Evolutionary conservation across 1,140 invertebrate species (phyloP).

Genomic region (Drosophila bifasciata): DNA sequence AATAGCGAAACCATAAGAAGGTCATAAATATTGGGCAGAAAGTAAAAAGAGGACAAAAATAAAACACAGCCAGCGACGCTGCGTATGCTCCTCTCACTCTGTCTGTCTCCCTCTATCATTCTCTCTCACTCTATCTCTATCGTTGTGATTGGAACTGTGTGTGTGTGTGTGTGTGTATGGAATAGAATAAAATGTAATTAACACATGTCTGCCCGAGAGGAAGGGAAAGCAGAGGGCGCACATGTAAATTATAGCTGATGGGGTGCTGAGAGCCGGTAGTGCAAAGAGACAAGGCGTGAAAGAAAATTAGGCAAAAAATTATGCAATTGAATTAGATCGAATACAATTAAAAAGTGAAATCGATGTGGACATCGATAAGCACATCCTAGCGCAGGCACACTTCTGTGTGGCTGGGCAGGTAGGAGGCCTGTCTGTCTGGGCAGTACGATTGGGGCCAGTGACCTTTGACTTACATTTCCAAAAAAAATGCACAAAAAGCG

Average conservation of each 20-base stretch:
- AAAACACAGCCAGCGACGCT: slow-evolving; percentile 17
- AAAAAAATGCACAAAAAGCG: slow-evolving; percentile 10
- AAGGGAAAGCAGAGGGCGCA: slow-evolving; percentile 8
- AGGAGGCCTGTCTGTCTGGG: neutral
- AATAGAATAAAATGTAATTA: slow-evolving; percentile 58
- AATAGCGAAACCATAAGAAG: slow-evolving; percentile 76
- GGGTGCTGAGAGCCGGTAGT: neutral
- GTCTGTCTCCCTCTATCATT: slow-evolving; percentile 3
- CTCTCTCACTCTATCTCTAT: slow-evolving; percentile 3
- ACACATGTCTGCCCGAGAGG: slow-evolving; percentile 50
- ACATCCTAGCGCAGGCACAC: too few relatives aligned
- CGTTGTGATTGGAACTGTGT: neutral
- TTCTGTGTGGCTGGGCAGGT: too few relatives aligned
- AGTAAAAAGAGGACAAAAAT: slow-evolving; percentile 53
- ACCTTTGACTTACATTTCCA: slow-evolving; percentile 34
- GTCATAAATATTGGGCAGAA: slow-evolving; percentile 64
- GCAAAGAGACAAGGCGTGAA: slow-evolving; percentile 7
- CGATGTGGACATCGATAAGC: too few relatives aligned
- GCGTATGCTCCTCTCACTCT: too few relatives aligned
- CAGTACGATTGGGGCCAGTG: neutral
- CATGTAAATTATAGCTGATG: slow-evolving; percentile 16
- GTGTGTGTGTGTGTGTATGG: slow-evolving; percentile 21
- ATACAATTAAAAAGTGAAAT: neutral
- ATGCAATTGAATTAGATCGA: slow-evolving; percentile 49
- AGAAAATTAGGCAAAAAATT: slow-evolving; percentile 32